Evolutionary conservation across 1,140 invertebrate species (phyloP).

Genomic region (Drosophila nigrodunni): DNA sequence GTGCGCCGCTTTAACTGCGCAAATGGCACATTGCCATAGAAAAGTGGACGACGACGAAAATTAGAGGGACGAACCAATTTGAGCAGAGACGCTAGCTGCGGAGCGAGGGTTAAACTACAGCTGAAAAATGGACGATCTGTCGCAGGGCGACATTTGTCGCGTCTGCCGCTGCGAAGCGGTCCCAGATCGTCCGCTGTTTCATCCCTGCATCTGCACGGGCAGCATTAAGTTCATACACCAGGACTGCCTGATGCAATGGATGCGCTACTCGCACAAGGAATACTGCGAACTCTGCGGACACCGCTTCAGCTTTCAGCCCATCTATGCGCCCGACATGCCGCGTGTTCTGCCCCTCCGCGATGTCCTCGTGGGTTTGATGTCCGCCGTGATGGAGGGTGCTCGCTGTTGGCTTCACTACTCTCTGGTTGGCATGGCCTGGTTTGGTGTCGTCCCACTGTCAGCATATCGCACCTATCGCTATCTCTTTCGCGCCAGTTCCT

Average conservation of each 20-base stretch:
- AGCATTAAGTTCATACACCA: constrained; percentile 99
- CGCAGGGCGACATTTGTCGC: constrained; percentile 90
- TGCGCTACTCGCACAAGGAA: constrained; percentile 98
- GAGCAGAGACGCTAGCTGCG: not conserved
- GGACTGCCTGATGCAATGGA: constrained; percentile 95
- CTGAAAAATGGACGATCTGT: constrained; percentile 74
- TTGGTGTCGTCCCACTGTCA: constrained; percentile 97
- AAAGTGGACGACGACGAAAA: constrained; percentile 32
- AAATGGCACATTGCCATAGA: constrained; percentile 54
- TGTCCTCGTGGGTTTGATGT: constrained; percentile 94
- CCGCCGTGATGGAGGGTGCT: constrained; percentile 95
- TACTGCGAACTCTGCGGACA: constrained; percentile 99
- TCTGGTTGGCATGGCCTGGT: constrained; percentile 97
- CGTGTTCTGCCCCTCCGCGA: constrained; percentile 93
- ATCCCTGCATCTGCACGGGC: constrained; percentile 99
- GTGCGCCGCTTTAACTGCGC: constrained; percentile 50
- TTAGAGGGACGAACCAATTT: constrained; percentile 7
- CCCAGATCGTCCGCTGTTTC: constrained; percentile 92
- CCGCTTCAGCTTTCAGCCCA: constrained; percentile 98
- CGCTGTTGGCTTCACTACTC: constrained; percentile 99
- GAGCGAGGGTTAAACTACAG: not conserved
- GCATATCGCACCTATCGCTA: constrained; percentile 98
- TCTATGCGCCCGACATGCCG: constrained; percentile 99
- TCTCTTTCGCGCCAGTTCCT: constrained; percentile 95
- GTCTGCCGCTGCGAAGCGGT: constrained; percentile 98